Evolutionary conservation across 2,113 vertebrate species (phyloP).

Genomic region (Hyperopisus bebe): DNA sequence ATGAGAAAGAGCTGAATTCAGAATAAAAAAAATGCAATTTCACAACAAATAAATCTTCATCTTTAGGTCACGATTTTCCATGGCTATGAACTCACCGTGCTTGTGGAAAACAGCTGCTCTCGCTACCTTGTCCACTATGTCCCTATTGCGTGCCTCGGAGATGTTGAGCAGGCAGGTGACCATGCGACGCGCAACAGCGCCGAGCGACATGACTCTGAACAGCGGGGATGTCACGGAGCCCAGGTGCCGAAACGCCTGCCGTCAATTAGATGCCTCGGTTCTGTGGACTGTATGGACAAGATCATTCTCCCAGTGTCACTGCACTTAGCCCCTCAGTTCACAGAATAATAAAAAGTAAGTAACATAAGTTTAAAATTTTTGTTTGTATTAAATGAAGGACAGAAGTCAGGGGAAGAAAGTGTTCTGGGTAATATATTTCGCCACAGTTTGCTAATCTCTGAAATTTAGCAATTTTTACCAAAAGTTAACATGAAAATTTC

Average conservation of each 20-base stretch:
- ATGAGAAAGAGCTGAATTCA: not conserved
- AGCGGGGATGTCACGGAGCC: not conserved
- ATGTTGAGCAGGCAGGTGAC: slow-evolving; percentile 68
- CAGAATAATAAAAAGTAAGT: not conserved
- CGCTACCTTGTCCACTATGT: slow-evolving; percentile 64
- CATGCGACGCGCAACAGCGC: slow-evolving; percentile 47
- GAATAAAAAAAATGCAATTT: not conserved
- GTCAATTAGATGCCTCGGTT: not conserved
- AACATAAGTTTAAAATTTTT: not conserved
- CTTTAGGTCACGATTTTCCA: no score
- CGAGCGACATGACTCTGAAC: slow-evolving; percentile 45
- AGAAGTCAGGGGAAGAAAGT: not conserved
- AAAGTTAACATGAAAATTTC: not conserved
- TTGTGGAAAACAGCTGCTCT: slow-evolving; percentile 54
- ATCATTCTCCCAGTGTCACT: not conserved
- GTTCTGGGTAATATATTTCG: not conserved
- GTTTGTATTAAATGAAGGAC: not conserved
- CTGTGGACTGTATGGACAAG: not conserved
- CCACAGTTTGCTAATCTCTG: not conserved
- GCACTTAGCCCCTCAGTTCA: not conserved
- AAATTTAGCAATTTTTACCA: not conserved
- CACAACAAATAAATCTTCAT: not conserved
- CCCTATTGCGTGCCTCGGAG: slow-evolving; percentile 64
- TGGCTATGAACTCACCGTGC: slow-evolving; percentile 42
- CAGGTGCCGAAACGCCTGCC: not conserved